Base-by-base conservation (phyloP, 1,140 invertebrate genomes). In the Conus betulinus region DNA sequence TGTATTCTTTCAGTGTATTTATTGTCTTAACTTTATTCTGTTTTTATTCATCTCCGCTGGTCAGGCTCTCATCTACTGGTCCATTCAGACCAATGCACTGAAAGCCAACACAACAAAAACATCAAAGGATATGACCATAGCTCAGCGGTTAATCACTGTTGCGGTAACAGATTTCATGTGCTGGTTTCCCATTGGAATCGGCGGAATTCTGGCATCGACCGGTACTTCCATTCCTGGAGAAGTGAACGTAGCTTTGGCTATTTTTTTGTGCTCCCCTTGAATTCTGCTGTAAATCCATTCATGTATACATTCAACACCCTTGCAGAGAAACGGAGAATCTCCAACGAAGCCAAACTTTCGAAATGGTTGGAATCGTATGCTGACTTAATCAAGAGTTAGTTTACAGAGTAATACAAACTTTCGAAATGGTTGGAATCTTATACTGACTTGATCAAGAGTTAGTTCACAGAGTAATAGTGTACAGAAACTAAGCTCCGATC, bases 201-300 rank as follows among this genome's bases (percentile, higher is more conserved):
- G 78, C 55, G 88, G 88, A 8, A 7, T 92, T 39, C 76, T 89
- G 78, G 88, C 91, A 25, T 52, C 88, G 53, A 71, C 25, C n/a
- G 91, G 90, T 3, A 15, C 74, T 51, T 23, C 76, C 8, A 90
- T 92, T n/a, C 82, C 88, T 20, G 88, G 89, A 6, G 91, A 91
- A 60, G 88, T 91, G 11, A 91, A 92, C 57, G 90, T 90, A 0
- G 91, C 88, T 85, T 67, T 88, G 1, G 90, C 90, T 6, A 90
- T 92, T 7, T 91, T n/a, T n/a, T 92, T 63, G 85, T 91, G 39
- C 60, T 91, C 15, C 91, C 91, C 0, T 84, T 90, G 7, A 92
- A 92, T 39, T 91, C 91, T 3, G 90, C 91, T 5, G 55, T 92
- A 11, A 92, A 92, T n/a, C 91, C 91, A 2, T 89, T 92, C 23